phyloP scores from a whole-genome alignment of 1,140 invertebrate genomes.

The fruit fly (Drosophila melanogaster) region Release_6_plus_ISO1_MT NT_033779.5:20551501-20552000 shows the following conservation, averaged over 20 bases:
- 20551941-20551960: conserved; percentile 47
- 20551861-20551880: background rate
- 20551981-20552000: conserved; percentile 54
- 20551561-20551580: conserved; percentile 64
- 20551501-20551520: conserved; percentile 21
- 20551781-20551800: background rate
- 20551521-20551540: conserved; percentile 69
- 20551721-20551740: background rate
- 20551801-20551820: background rate
- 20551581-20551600: conserved; percentile 65
- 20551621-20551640: conserved; percentile 15
- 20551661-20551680: conserved; percentile 2
- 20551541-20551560: conserved; percentile 66
- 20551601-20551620: background rate
- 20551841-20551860: conserved; percentile 3
- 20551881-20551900: background rate
- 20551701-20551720: background rate
- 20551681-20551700: conserved; percentile 10
- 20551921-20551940: conserved; percentile 35
- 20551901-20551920: background rate
- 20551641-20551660: conserved; percentile 6
- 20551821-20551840: background rate
- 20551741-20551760: background rate
- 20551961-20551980: conserved; percentile 8
- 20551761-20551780: background rate